Evolutionary conservation across 2,888 invertebrate species (phyloP).

Genomic region (Stenolophus ochropezus): DNA sequence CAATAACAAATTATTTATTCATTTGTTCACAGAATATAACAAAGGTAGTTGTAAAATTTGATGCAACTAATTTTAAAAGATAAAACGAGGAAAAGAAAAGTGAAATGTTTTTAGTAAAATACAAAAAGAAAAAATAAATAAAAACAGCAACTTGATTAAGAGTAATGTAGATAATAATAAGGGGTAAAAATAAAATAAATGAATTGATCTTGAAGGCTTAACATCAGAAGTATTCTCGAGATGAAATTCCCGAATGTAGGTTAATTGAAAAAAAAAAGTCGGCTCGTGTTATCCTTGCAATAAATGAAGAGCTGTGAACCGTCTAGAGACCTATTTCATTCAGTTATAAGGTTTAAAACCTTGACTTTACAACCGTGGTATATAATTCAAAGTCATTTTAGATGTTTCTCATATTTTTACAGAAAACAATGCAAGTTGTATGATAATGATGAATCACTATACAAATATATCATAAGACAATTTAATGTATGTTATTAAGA

Average conservation of each 20-base stretch:
- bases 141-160: too few relatives aligned
- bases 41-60: too few relatives aligned
- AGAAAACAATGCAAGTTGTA: background rate
- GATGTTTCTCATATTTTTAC: background rate
- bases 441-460: background rate
- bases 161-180: too few relatives aligned
- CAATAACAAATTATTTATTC: too few relatives aligned
- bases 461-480: background rate
- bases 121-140: too few relatives aligned
- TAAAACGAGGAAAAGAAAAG: too few relatives aligned
- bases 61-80: too few relatives aligned
- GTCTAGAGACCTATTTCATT: background rate
- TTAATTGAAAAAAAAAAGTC: conserved; percentile 15
- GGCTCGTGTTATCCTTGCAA: background rate
- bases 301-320: conserved; percentile 2
- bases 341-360: background rate
- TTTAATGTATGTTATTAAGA: background rate
- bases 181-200: too few relatives aligned
- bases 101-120: too few relatives aligned
- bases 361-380: background rate
- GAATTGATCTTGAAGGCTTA: background rate
- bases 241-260: conserved; percentile 36
- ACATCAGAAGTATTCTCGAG: background rate
- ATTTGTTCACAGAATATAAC: too few relatives aligned
- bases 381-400: background rate